These are phyloP conservation scores for Eclectus roratus DNA, from an alignment of 2,113 vertebrate genomes.

Conservation along the genomic window DNA sequence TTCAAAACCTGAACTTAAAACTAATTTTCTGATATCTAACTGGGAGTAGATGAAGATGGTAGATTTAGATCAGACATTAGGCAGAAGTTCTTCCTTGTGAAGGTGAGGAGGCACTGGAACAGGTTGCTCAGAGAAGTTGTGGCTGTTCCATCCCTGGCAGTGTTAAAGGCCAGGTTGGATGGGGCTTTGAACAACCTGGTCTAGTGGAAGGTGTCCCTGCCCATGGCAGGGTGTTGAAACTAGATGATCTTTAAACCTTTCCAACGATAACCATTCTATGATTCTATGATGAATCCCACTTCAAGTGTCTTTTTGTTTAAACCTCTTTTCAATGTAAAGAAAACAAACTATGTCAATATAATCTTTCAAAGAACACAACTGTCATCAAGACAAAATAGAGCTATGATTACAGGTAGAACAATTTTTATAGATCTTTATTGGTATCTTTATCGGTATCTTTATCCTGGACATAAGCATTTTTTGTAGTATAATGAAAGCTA, in stretches of 20 bases:
- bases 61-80: background rate
- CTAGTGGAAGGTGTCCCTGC: background rate
- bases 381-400: background rate
- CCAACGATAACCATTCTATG: background rate
- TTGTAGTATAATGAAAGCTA: background rate
- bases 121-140: background rate
- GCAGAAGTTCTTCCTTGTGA: background rate
- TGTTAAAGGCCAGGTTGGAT: background rate
- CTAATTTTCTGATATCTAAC: background rate
- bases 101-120: background rate
- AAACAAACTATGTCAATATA: background rate
- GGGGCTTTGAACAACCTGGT: background rate
- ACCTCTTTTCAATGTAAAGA: background rate
- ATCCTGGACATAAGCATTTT: background rate
- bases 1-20: background rate
- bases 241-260: background rate
- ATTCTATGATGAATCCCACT: background rate
- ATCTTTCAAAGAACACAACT: background rate
- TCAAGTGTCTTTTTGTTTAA: background rate
- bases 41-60: background rate
- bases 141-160: background rate
- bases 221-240: background rate
- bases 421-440: background rate
- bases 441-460: background rate
- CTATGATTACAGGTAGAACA: background rate